Percentiles rank a stretch among this genome's conserved stretches.
Evolutionary conservation across 2,113 vertebrate species (phyloP).

Genomic region (Ceratotherium simum): DNA sequence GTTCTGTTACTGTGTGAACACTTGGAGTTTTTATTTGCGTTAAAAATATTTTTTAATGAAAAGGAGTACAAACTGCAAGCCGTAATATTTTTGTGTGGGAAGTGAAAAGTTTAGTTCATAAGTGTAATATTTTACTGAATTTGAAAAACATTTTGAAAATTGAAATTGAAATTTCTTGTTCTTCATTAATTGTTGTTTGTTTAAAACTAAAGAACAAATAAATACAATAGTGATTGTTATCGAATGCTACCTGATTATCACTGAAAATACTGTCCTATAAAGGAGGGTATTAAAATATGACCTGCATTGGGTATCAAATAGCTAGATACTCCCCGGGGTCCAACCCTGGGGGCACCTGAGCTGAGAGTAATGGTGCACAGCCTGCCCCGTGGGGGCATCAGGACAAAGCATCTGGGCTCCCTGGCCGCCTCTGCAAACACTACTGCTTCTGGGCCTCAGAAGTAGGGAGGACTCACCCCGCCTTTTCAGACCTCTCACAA

Average conservation of each 20-base stretch:
- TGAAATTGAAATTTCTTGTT: background rate
- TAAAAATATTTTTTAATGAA: background rate
- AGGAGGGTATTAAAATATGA: background rate
- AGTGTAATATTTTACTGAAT: background rate
- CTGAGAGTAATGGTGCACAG: background rate
- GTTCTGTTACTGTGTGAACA: background rate
- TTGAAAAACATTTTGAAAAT: background rate
- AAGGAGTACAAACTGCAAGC: background rate
- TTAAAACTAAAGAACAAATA: background rate
- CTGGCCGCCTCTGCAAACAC: background rate
- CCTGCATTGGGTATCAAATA: background rate
- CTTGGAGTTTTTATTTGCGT: background rate
- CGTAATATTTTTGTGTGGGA: background rate
- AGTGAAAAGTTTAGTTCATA: background rate
- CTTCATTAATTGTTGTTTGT: background rate
- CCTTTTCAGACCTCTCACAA: background rate
- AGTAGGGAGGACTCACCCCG: no score
- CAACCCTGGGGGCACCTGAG: background rate
- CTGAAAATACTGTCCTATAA: background rate
- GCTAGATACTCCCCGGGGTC: background rate
- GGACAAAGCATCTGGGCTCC: background rate
- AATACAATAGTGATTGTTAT: background rate
- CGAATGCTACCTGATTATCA: background rate
- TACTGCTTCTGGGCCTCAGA: background rate
- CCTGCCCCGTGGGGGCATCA: background rate